Evolutionary conservation across 2,888 invertebrate species (phyloP).

Genomic region (Blomia tropicalis): DNA sequence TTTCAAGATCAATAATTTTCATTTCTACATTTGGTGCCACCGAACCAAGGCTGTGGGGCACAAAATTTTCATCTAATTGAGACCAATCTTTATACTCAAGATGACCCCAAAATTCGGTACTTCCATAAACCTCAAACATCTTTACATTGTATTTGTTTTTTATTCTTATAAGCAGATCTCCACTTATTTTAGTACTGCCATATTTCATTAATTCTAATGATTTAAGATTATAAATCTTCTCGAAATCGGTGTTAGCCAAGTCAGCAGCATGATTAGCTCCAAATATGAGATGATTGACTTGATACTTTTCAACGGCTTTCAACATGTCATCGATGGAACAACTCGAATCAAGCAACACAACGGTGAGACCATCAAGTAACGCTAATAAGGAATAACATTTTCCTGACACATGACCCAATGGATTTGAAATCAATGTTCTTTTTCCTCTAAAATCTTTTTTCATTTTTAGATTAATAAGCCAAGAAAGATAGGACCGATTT

Average conservation of each 20-base stretch:
- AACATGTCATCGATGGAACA: not conserved
- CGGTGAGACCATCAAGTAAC: not conserved
- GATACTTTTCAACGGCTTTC: not conserved
- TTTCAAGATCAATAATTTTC: constrained; percentile 3
- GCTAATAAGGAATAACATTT: not conserved
- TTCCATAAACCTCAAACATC: not conserved
- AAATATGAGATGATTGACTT: not conserved
- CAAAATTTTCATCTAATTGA: too few species aligned
- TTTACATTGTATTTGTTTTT: not conserved
- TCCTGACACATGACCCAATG: not conserved
- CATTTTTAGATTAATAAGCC: not conserved
- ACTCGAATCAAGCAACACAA: not conserved
- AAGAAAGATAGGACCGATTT: not conserved
- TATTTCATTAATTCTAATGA: not conserved
- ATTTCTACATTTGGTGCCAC: not conserved
- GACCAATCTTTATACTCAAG: not conserved
- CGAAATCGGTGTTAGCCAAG: not conserved
- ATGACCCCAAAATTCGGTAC: not conserved
- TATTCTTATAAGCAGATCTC: not conserved
- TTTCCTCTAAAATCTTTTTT: not conserved
- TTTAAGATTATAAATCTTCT: not conserved
- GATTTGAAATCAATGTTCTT: not conserved
- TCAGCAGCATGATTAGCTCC: not conserved
- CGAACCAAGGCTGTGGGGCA: not conserved
- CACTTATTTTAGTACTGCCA: not conserved